Base-by-base conservation (phyloP, 1,140 invertebrate species). In the Matsumurasca onukii region DNA sequence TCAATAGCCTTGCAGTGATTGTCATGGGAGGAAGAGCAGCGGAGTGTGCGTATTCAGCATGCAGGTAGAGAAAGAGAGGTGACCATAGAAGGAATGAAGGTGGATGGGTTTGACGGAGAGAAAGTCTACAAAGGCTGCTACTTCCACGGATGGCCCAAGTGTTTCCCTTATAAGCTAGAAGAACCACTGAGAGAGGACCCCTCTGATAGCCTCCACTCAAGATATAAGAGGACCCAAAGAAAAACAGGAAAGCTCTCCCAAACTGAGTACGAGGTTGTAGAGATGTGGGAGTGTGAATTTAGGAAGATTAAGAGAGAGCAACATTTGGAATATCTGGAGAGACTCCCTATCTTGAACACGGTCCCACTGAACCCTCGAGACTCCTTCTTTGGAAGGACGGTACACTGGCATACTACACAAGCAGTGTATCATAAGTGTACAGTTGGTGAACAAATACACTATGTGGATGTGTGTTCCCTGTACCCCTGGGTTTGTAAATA, bases 401-500 rank as follows among this genome's bases (percentile, higher is more conserved):
- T n/a, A n/a, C 17, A 39, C 27, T 24, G n/a, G 24, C 15, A 5
- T 27, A 27, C n/a, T 27, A 9, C 2, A 51, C 20, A n/a, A n/a
- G n/a, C n/a, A 17, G 22, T 27, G 1, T 59, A 59, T 25, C 24
- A 59, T 17, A 27, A 20, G 20, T 59, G 55, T 25, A 29, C 24
- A 25, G 55, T 25, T 2, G 55, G 55, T 59, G 55, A 59, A 59
- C 17, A 1, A 2, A 59, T 59, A 20, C 62, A 64, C 2, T 48
- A 39, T 31, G 62, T 64, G 5, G 62, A 64, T 31, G 62, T n/a
- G n/a, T n/a, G n/a, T n/a, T n/a, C n/a, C n/a, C n/a, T n/a, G n/a
- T n/a, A n/a, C n/a, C n/a, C n/a, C 31, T 77, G 66, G 20, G 67
- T 77, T 3, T 73, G 71, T 62, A 77, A 77, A 49, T 74, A 75